These are phyloP conservation scores for Tachuris rubrigastra DNA, from an alignment of 2,113 vertebrate genomes.

Conservation along the genomic window DNA sequence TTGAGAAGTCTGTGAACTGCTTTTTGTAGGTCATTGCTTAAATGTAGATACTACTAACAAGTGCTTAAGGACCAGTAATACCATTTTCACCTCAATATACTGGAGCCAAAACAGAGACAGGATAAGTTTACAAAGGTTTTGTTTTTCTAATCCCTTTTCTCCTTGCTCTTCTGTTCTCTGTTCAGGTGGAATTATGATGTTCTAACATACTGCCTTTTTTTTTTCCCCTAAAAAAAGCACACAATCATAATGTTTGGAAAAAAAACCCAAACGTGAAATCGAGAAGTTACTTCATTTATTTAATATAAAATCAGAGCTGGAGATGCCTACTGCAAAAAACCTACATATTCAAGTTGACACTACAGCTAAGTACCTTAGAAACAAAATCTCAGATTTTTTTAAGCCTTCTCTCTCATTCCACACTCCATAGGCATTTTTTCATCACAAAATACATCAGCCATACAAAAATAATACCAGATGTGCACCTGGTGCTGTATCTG, in stretches of 20 bases:
- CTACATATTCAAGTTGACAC: not conserved
- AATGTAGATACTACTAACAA: not conserved
- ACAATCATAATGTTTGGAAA: not conserved
- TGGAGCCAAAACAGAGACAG: not conserved
- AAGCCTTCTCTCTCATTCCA: not conserved
- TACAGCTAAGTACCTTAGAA: not conserved
- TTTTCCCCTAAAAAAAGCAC: not conserved
- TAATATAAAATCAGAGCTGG: not conserved
- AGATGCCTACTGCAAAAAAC: not conserved
- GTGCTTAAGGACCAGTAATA: not conserved
- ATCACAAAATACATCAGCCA: not conserved
- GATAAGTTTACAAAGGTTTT: not conserved
- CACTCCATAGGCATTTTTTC: not conserved
- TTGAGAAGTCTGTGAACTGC: not conserved
- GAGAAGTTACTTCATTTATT: not conserved
- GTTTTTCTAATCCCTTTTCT: not conserved
- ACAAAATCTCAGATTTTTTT: not conserved
- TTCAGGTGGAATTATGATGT: not conserved
- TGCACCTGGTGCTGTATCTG: not conserved
- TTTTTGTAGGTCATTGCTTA: not conserved
- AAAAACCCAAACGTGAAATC: not conserved
- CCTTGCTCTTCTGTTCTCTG: not conserved
- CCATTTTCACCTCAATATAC: not conserved
- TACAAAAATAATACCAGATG: not conserved
- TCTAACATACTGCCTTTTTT: not conserved